Conservation (phyloP, 2,113 vertebrate genomes). For the Pao palembangensis region DNA sequence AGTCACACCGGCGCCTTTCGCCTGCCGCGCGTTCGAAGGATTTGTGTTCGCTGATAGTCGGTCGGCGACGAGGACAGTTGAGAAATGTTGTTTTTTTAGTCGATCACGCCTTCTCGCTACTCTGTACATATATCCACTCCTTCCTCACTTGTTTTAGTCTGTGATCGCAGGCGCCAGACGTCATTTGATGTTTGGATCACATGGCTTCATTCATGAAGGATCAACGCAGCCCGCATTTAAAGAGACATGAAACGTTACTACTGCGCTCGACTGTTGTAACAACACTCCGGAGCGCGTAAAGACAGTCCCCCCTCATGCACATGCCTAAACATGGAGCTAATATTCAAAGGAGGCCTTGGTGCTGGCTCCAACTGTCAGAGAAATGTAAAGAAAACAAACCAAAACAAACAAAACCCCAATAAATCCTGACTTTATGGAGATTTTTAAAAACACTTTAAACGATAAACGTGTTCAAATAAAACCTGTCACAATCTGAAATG, state of each 20-base stretch:
- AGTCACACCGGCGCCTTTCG: conserved; percentile 47
- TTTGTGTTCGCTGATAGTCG: conserved; percentile 25
- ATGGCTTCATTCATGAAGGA: conserved; percentile 94
- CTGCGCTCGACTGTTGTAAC: conserved; percentile 31
- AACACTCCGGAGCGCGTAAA: conserved; percentile 37
- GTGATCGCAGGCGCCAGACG: conserved; percentile 73
- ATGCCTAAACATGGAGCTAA: conserved; percentile 38
- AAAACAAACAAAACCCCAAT: neutral
- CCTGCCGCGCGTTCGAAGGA: conserved; percentile 31
- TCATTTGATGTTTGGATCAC: conserved; percentile 95
- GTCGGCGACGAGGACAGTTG: conserved; percentile 35
- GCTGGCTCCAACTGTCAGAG: conserved; percentile 8
- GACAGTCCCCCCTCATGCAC: conserved; percentile 33
- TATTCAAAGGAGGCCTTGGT: conserved; percentile 5
- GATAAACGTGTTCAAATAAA: too few species aligned
- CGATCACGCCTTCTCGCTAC: conserved; percentile 66
- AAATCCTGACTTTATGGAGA: neutral
- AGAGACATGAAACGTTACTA: conserved; percentile 63
- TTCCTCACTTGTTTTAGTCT: conserved; percentile 68
- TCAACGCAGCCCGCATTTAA: conserved; percentile 76
- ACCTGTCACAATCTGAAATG: too few species aligned
- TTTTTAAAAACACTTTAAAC: too few species aligned
- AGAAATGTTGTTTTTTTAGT: conserved; percentile 53
- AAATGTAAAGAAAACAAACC: neutral
- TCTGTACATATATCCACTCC: conserved; percentile 67